Percentiles rank a stretch among this genome's conserved stretches.
These are phyloP conservation scores for Belonocnema kinseyi DNA, from an alignment of 1,140 invertebrate genomes.

Conservation along the genomic window DNA sequence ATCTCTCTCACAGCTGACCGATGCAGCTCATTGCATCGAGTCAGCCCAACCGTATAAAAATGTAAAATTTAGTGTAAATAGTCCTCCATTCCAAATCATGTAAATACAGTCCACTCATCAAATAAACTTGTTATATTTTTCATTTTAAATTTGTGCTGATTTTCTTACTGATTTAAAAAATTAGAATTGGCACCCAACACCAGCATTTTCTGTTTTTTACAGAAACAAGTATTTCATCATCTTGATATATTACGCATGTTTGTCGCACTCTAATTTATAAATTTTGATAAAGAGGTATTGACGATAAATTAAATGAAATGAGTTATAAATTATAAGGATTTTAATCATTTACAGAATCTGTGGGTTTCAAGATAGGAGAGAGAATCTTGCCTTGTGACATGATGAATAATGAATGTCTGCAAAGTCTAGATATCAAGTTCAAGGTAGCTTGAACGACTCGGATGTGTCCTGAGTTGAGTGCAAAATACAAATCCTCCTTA, in stretches of 20 bases:
- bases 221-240: background rate
- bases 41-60: too few species aligned
- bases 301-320: conserved; percentile 33
- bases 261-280: too few species aligned
- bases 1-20: too few species aligned
- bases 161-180: too few species aligned
- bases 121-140: too few species aligned
- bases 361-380: conserved; percentile 12
- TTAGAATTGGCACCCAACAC: too few species aligned
- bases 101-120: too few species aligned
- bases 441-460: conserved; percentile 58
- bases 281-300: background rate
- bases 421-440: conserved; percentile 55
- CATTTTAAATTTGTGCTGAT: too few species aligned
- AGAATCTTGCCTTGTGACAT: conserved; percentile 22
- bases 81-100: too few species aligned
- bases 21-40: too few species aligned
- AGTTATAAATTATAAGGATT: conserved; percentile 15
- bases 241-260: background rate
- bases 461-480: conserved; percentile 50
- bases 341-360: conserved; percentile 18
- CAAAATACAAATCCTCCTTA: conserved; percentile 56
- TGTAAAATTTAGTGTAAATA: too few species aligned
- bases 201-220: conserved; percentile 33
- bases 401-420: conserved; percentile 27